Conservation (phyloP, 2,797 vertebrate species). For the Pachyuromys duprasi region DNA sequence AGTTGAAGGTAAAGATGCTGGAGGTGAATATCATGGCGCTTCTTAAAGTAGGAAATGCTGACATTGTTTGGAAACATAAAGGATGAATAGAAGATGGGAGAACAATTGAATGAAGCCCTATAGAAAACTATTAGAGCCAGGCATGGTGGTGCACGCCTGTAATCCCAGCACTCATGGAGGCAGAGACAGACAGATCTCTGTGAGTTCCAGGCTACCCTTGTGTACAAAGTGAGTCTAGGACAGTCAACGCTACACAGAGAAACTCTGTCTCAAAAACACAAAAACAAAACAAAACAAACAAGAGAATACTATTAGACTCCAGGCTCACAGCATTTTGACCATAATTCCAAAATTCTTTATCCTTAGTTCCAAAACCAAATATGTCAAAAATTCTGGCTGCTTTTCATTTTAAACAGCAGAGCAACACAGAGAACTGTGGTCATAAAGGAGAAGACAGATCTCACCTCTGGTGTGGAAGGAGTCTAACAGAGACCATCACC, state of each 20-base stretch:
- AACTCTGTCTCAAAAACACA: too few species aligned
- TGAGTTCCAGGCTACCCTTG: too few species aligned
- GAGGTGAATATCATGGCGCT: not conserved
- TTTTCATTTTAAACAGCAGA: not conserved
- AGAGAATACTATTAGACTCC: not conserved
- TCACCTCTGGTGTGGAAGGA: not conserved
- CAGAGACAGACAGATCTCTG: too few species aligned
- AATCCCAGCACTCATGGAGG: too few species aligned
- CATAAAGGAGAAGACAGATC: not conserved
- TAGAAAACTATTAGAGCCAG: not conserved
- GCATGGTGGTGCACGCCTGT: too few species aligned
- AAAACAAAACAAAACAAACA: too few species aligned
- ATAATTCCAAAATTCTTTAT: not conserved
- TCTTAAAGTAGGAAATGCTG: not conserved
- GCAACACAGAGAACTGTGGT: not conserved
- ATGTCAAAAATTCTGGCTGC: not conserved
- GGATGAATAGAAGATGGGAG: not conserved
- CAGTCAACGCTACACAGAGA: too few species aligned
- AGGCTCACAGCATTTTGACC: not conserved
- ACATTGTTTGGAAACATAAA: not conserved
- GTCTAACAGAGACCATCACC: not conserved
- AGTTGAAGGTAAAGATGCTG: not conserved
- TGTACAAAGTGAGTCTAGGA: too few species aligned
- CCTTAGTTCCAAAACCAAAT: slow-evolving; percentile 3
- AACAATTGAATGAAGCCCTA: not conserved